Evolutionary conservation across 2,888 invertebrate species (phyloP).

Genomic region (Campoletis raptor): DNA sequence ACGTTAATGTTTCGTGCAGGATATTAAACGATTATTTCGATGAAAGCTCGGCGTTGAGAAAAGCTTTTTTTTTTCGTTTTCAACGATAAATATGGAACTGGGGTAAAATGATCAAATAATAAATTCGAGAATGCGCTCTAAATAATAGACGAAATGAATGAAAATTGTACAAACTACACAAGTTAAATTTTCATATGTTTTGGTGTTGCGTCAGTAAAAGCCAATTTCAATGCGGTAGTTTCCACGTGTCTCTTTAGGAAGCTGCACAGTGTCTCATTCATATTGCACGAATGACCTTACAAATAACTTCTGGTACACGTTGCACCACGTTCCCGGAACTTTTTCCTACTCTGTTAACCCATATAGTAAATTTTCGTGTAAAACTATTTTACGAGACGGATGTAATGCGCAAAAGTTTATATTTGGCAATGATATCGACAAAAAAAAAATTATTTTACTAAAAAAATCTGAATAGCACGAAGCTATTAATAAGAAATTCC

Average conservation of each 20-base stretch:
- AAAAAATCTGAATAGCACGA: not conserved
- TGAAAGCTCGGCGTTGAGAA: not conserved
- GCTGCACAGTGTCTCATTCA: conserved; percentile 15
- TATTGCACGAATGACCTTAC: conserved; percentile 19
- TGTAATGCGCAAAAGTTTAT: not conserved
- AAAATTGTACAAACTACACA: not conserved
- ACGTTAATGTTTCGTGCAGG: too few relatives aligned
- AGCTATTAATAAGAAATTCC: not conserved
- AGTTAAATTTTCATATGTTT: not conserved
- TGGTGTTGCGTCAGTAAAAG: not conserved
- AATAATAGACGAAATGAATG: not conserved
- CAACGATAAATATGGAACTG: not conserved
- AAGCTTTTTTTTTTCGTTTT: not conserved
- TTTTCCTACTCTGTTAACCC: not conserved
- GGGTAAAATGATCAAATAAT: not conserved
- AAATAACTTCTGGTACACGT: conserved; percentile 7
- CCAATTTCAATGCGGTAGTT: not conserved
- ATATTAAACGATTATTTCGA: not conserved
- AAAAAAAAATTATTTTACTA: not conserved
- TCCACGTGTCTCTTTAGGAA: not conserved
- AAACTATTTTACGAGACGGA: conserved; percentile 9
- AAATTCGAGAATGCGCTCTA: not conserved
- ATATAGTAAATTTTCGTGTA: not conserved
- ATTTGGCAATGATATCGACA: conserved; percentile 7
- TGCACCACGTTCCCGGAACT: not conserved